phyloP scores from a whole-genome alignment of 2,888 invertebrate genomes.

The Amblyteles armatorius region DNA sequence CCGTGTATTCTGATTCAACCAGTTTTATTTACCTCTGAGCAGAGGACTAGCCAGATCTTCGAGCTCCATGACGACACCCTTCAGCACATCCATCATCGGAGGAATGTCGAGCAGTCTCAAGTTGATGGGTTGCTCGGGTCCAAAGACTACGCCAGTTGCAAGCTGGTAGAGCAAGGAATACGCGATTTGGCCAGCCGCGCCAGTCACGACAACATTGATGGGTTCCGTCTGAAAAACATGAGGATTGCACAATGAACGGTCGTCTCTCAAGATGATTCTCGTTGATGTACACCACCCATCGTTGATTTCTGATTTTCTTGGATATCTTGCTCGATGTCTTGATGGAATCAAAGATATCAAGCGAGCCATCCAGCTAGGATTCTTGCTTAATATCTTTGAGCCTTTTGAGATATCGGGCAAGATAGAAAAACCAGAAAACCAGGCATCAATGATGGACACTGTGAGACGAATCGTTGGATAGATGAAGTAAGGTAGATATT shows the following conservation, averaged over 20 bases:
- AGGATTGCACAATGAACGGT: neutral
- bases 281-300: neutral
- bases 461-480: too few relatives aligned
- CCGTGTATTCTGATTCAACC: neutral
- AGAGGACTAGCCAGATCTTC: conserved; percentile 97
- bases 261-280: neutral
- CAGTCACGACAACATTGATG: conserved; percentile 97
- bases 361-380: too few relatives aligned
- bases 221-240: conserved; percentile 88
- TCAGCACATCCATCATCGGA: conserved; percentile 97
- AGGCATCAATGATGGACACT: too few relatives aligned
- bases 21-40: conserved; percentile 87
- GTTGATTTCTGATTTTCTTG: too few relatives aligned
- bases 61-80: conserved; percentile 99
- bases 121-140: conserved; percentile 93
- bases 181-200: conserved; percentile 99
- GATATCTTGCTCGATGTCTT: too few relatives aligned
- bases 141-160: conserved; percentile 98
- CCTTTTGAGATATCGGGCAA: too few relatives aligned
- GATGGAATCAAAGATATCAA: neutral
- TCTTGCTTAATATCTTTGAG: too few relatives aligned
- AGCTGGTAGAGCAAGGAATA: conserved; percentile 98
- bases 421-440: too few relatives aligned
- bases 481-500: neutral
- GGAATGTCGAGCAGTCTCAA: conserved; percentile 97